phyloP scores from a whole-genome alignment of 2,113 vertebrate genomes.

The Scolopax mira region DNA sequence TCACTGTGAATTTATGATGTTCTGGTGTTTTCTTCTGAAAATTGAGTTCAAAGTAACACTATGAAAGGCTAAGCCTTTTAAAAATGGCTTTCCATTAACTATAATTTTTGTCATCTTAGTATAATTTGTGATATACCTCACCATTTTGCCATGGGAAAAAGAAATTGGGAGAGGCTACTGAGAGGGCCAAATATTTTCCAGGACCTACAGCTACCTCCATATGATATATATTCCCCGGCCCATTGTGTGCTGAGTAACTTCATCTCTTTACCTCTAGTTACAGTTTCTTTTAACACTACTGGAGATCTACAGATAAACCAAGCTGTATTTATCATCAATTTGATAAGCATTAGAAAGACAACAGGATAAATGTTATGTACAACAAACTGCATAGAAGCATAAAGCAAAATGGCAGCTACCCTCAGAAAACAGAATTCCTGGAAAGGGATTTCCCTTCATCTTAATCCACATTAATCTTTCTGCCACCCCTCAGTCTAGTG shows the following conservation, averaged over 20 bases:
- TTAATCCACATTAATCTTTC: neutral
- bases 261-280: neutral
- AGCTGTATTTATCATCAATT: neutral
- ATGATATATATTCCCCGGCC: neutral
- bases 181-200: neutral
- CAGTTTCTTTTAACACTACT: neutral
- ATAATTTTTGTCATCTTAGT: neutral
- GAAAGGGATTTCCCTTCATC: neutral
- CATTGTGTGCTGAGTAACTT: neutral
- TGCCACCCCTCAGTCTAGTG: neutral
- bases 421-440: neutral
- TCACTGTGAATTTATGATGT: neutral
- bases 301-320: neutral
- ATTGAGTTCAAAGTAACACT: neutral
- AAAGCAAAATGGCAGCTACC: neutral
- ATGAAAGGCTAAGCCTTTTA: neutral
- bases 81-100: conserved; percentile 7
- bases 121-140: neutral
- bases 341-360: neutral
- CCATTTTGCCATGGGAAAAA: neutral
- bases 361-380: neutral
- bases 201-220: neutral
- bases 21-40: neutral
- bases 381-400: neutral
- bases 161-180: neutral